Conservation (phyloP, 2,888 invertebrate genomes). For the Ectobius pallidus region DNA sequence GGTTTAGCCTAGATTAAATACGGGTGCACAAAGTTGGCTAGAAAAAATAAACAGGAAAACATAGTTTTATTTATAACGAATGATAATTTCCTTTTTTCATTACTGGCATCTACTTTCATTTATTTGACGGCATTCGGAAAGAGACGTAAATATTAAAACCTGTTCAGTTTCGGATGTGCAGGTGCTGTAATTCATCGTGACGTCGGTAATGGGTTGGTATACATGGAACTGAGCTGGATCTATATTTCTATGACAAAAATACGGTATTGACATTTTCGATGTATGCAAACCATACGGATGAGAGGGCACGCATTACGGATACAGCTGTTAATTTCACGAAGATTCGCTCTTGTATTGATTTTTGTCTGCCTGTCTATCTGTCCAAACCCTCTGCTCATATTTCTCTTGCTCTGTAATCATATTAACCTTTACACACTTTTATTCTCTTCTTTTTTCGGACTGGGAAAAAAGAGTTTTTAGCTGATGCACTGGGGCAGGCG, state of each 20-base stretch:
- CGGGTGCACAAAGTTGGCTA: too few species aligned
- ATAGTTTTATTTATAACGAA: too few species aligned
- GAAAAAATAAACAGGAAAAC: too few species aligned
- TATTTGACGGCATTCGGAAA: neutral
- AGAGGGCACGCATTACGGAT: neutral
- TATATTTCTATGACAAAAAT: neutral
- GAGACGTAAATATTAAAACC: too few species aligned
- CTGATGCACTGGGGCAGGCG: neutral
- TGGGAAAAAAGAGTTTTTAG: neutral
- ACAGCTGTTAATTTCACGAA: neutral
- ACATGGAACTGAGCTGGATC: neutral
- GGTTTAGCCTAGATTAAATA: too few species aligned
- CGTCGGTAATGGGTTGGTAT: neutral
- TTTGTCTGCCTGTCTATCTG: neutral
- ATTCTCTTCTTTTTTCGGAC: neutral
- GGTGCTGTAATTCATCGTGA: neutral
- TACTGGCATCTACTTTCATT: neutral
- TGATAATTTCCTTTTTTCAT: too few species aligned
- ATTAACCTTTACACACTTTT: constrained; percentile 1
- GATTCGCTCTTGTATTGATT: neutral
- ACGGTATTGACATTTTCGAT: neutral
- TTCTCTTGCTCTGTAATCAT: neutral
- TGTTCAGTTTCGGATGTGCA: too few species aligned
- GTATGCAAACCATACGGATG: neutral
- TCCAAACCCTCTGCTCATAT: neutral